Base-by-base conservation (phyloP, 2,888 invertebrate genomes). In the Sinodicranocentrus sp. region DNA sequence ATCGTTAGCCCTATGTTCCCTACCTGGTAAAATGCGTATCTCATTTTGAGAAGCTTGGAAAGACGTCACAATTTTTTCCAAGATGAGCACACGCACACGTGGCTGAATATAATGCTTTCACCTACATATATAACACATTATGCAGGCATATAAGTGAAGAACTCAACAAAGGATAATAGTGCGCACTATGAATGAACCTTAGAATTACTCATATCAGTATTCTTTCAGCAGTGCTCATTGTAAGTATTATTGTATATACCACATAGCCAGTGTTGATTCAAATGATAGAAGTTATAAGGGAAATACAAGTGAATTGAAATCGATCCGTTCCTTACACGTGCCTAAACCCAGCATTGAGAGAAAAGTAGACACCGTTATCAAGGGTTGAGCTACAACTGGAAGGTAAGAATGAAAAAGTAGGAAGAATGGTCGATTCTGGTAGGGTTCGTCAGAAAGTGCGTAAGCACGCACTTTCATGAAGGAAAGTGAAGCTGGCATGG, bases 401-500 rank as follows among this genome's bases (percentile, higher is more conserved):
- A 39, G 17, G 28, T 59, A n/a, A 44, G 26, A 54, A 44, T 25
- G 21, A 21, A 73, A 59, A 10, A 19, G 15, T 54, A 17, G 54
- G 33, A 39, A 25, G 52, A 73, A 54, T 17, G 1, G 25, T 5
- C 1, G 61, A 26, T 1, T 15, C 1, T 17, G 13, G 10, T n/a
- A 3, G 17, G 10, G 33, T 28, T 13, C 39, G 19, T 61, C 39
- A 39, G 8, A 75, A 67, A 65, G 63, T 63, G 75, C 65, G 76
- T 76, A 76, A 25, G 52, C 70, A 70, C 61, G n/a, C 70, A 70
- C 33, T 78, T 77, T 70, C 54, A 65, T 78, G 70, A 78, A 78
- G 57, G 77, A 78, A 70, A 78, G 26, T 33, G 39, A 52, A 23
- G 17, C 77, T 28, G 43, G 63, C 6, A 17, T 65, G 39, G 2